Conservation (phyloP, 2,888 invertebrate species). For the Augochlorella aurata region DNA sequence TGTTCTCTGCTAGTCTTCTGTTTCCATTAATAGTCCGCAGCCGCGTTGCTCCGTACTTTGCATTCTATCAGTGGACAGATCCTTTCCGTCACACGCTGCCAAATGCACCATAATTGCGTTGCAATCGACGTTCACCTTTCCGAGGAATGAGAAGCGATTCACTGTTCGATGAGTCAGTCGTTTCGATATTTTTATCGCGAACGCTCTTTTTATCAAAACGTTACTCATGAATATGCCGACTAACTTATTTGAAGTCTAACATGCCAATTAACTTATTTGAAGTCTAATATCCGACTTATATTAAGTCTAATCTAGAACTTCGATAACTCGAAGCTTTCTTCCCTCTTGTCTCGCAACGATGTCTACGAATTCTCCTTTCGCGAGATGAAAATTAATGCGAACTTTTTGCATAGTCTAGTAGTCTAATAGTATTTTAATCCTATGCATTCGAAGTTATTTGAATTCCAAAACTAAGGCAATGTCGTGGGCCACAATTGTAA, state of each 20-base stretch:
- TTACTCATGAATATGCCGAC: not conserved
- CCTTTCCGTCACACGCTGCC: constrained; percentile 32
- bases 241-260: not conserved
- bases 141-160: not conserved
- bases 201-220: not conserved
- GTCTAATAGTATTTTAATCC: no score
- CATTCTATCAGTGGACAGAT: constrained; percentile 34
- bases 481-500: no score
- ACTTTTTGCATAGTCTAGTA: no score
- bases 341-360: no score
- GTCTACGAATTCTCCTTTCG: no score
- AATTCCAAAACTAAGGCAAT: no score
- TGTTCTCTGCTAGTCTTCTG: constrained; percentile 39
- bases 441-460: no score
- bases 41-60: constrained; percentile 37
- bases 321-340: no score
- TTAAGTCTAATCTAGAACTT: no score
- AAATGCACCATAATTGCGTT: constrained; percentile 34
- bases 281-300: no score
- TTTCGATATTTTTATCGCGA: not conserved
- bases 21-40: constrained; percentile 62
- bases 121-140: constrained; percentile 17
- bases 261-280: not conserved
- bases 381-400: no score
- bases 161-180: not conserved